These are phyloP conservation scores for Chromis chromis DNA, from an alignment of 2,797 vertebrate species.

Conservation along the genomic window DNA sequence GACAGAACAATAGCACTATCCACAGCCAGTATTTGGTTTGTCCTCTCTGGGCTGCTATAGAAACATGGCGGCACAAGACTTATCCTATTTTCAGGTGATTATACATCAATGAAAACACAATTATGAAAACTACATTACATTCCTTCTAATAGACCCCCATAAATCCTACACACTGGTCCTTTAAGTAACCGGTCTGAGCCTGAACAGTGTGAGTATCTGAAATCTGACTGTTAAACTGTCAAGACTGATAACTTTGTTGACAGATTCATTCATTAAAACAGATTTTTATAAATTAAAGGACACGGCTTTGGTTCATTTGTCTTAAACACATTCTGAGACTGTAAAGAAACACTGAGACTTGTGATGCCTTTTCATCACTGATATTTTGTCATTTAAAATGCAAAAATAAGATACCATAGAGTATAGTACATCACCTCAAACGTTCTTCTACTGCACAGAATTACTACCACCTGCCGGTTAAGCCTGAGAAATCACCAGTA, in stretches of 20 bases:
- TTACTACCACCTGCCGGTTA: slow-evolving; percentile 58
- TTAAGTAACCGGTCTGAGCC: too few species aligned
- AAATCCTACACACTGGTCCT: too few species aligned
- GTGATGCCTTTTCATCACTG: background rate
- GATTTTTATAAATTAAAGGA: background rate
- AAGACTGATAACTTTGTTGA: background rate
- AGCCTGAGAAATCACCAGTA: slow-evolving; percentile 18
- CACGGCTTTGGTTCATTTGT: background rate
- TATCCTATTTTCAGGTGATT: too few species aligned
- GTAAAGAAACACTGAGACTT: background rate
- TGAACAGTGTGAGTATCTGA: too few species aligned
- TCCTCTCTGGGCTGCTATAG: too few species aligned
- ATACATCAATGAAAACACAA: too few species aligned
- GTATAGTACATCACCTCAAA: background rate
- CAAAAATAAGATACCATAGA: background rate
- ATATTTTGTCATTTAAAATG: background rate
- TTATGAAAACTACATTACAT: too few species aligned
- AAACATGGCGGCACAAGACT: too few species aligned
- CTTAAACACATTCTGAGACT: background rate
- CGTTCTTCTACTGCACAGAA: background rate
- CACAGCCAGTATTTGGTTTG: too few species aligned
- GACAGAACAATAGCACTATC: too few species aligned
- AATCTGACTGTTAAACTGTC: too few species aligned
- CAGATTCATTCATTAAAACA: background rate
- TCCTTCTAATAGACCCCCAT: too few species aligned